Evolutionary conservation across 2,113 vertebrate species (phyloP), one percentile per base, ranked within the genome.

Genomic region (Mungos mungo): DNA sequence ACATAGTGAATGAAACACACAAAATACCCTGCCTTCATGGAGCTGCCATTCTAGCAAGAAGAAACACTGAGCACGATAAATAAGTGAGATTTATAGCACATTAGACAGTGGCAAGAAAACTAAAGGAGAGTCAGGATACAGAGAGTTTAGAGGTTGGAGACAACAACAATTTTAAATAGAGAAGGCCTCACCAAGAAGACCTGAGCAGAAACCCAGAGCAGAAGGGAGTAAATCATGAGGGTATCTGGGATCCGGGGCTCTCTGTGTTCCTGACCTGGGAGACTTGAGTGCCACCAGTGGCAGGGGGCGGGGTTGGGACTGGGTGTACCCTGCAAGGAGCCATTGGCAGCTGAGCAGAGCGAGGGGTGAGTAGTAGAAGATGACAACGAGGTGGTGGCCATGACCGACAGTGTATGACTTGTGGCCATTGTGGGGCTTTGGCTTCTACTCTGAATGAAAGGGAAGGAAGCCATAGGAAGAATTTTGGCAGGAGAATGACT

Each of bases 221-320:
- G 31, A 0, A 66, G 27, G 31, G 3, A 25, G 0, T 15, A 76
- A 82, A 54, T 84, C 65, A 7, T 16, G 10, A 71, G n/a, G 50
- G 8, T 45, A 5, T 5, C 1, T 4, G n/a, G 16, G 23, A 1
- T 41, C 8, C 21, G 27, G 25, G 35, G 13, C 23, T 7, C 9
- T 11, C 33, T 66, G 27, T 60, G 0, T 35, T 88, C 57, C 31
- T 52, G 25, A 38, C 13, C 77, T 25, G 29, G 35, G 14, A 38
- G 14, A 21, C 1, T 0, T 29, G 57, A 68, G 19, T 14, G 38
- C 69, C 7, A 8, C 13, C 2, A 2, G n/a, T 52, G 31, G 15
- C 5, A 2, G 25, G 14, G 11, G 50, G 50, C 47, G 47, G 47
- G 47, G 47, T 9, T 12, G 47, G 47, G 47, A 12, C 1, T 2